These are phyloP conservation scores for Cygnus buccinator DNA, from an alignment of 2,113 vertebrate genomes.

Conservation along the genomic window DNA sequence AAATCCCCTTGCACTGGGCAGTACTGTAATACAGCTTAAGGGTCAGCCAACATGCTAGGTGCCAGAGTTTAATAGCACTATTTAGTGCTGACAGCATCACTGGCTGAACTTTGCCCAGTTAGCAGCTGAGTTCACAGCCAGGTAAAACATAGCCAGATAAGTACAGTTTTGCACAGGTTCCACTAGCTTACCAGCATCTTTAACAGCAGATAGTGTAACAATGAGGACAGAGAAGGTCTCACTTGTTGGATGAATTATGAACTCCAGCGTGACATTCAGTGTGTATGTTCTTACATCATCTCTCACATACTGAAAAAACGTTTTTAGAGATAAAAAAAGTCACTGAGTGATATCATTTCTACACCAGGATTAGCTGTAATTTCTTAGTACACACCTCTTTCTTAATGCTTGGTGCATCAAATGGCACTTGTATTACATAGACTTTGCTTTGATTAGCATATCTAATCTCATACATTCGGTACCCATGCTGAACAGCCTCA, in stretches of 20 bases:
- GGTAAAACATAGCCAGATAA: background rate
- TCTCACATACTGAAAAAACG: constrained; percentile 14
- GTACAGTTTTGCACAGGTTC: background rate
- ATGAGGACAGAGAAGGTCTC: constrained; percentile 42
- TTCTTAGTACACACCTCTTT: constrained; percentile 61
- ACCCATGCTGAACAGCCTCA: constrained; percentile 62
- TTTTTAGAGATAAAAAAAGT: background rate
- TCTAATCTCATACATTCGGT: constrained; percentile 41
- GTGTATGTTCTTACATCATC: constrained; percentile 20
- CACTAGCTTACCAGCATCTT: constrained; percentile 61
- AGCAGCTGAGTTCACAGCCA: background rate
- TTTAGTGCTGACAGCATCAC: background rate
- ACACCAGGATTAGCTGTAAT: background rate
- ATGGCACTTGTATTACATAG: constrained; percentile 73
- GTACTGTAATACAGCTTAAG: constrained; percentile 8
- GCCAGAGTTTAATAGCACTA: background rate
- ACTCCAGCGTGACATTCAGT: constrained; percentile 49
- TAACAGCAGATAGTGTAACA: background rate
- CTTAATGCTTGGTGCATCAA: constrained; percentile 61
- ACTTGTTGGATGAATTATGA: constrained; percentile 31
- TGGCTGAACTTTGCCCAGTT: background rate
- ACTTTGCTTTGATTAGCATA: constrained; percentile 69
- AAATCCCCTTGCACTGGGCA: constrained; percentile 13
- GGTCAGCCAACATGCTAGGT: background rate
- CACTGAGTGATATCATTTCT: background rate